Base-by-base conservation (phyloP, 2,797 vertebrate genomes). In the Ptychadena robeensis region DNA sequence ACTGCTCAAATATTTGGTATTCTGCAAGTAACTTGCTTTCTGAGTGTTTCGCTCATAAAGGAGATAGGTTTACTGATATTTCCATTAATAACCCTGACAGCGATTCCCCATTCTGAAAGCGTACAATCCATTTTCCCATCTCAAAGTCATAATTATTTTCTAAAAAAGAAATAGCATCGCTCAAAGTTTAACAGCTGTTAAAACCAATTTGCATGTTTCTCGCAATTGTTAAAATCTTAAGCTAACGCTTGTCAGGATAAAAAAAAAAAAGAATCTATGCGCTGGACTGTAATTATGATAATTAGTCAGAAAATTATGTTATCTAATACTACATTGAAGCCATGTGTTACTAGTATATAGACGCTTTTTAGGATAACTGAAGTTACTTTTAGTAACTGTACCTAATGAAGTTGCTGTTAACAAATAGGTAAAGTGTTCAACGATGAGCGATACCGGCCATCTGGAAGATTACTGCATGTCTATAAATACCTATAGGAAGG, bases 101-200 rank as follows among this genome's bases (percentile, higher is more conserved):
- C 68, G 82, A 84, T 80, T 83, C 63, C 69, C 82, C 35, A 84
- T 84, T 84, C 77, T 65, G 64, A 70, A 31, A 69, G 77, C 82
- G 82, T 84, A 80, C 77, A 66, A 84, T 80, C 70, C 82, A 75
- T 84, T 80, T 84, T 84, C 82, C 72, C 82, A 73, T 84, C 34
- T 65, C 14, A 64, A 80, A 84, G 82, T 84, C 77, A 84, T 84
- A 84, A 84, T 84, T 84, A 84, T 84, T 84, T 84, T 84, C 82
- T 80, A 80, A 84, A 84, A 80, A 84, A 83, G 71, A 84, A 84
- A 84, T 80, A 65, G 71, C 72, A 84, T 84, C 82, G 73, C 77
- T 84, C 82, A 84, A 84, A 84, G 82, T 84, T 84, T 84, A 84
- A 84, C 82, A 84, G 82, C 82, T 84, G 82, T 84, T 84, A 84